Evolutionary conservation across 2,888 invertebrate species (phyloP).

Genomic region (Parelbella ahira): DNA sequence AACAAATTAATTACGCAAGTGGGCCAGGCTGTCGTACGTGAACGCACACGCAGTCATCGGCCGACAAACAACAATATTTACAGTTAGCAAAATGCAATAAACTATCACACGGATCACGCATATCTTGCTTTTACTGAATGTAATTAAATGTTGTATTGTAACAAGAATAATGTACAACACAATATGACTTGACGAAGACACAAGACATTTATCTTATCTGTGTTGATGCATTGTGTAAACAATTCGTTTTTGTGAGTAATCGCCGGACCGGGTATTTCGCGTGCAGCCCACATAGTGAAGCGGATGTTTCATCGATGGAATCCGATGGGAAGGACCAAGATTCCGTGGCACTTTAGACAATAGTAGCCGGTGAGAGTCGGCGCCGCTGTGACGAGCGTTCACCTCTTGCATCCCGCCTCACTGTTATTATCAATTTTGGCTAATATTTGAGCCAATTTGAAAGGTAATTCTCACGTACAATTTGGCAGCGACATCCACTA

Average conservation of each 20-base stretch:
- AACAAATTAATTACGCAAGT: slow-evolving; percentile 11
- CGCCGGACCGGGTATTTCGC: slow-evolving; percentile 52
- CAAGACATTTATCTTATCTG: slow-evolving; percentile 59
- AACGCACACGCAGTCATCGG: slow-evolving; percentile 10
- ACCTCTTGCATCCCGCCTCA: slow-evolving; percentile 70
- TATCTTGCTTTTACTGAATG: slow-evolving; percentile 4
- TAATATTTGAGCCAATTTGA: slow-evolving; percentile 35
- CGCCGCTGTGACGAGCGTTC: slow-evolving; percentile 77
- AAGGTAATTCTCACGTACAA: slow-evolving; percentile 48
- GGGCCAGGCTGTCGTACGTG: slow-evolving; percentile 7
- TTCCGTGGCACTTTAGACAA: slow-evolving; percentile 78
- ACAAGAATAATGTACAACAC: slow-evolving; percentile 19
- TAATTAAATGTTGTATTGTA: slow-evolving; percentile 8
- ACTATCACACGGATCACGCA: slow-evolving; percentile 16
- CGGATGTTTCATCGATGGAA: slow-evolving; percentile 72
- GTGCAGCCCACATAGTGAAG: slow-evolving; percentile 60
- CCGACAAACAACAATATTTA: slow-evolving; percentile 24
- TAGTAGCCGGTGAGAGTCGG: slow-evolving; percentile 76
- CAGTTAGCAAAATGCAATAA: slow-evolving; percentile 24
- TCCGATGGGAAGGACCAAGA: slow-evolving; percentile 78
- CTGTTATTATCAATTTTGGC: slow-evolving; percentile 48
- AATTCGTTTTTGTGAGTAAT: slow-evolving; percentile 52
- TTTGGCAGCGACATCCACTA: slow-evolving; percentile 57
- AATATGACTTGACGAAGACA: slow-evolving; percentile 25
- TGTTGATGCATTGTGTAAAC: slow-evolving; percentile 41